These are phyloP conservation scores for Marronus borbonicus DNA, from an alignment of 2,888 invertebrate species.

Conservation along the genomic window DNA sequence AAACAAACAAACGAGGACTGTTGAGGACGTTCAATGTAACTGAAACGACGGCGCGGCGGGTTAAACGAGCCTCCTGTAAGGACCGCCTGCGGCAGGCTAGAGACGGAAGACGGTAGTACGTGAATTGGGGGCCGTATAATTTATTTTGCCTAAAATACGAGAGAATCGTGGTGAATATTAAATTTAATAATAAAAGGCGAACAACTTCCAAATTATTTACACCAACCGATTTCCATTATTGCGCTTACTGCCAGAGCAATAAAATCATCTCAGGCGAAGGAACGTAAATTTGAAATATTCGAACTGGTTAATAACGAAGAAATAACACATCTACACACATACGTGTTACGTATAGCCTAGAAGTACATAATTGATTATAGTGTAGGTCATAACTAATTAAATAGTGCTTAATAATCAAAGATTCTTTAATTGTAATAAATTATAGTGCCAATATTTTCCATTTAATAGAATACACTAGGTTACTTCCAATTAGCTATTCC, in stretches of 20 bases:
- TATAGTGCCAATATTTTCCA: too few species aligned
- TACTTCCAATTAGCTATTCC: too few species aligned
- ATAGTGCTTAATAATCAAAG: too few species aligned
- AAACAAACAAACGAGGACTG: slow-evolving; percentile 29
- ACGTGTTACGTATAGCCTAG: background rate
- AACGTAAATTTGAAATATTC: slow-evolving; percentile 5
- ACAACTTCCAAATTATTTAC: slow-evolving; percentile 46
- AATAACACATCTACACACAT: background rate
- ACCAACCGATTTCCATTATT: slow-evolving; percentile 52
- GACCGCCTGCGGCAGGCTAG: slow-evolving; percentile 8
- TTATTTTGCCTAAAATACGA: slow-evolving; percentile 44
- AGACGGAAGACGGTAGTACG: slow-evolving; percentile 20
- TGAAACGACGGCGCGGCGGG: background rate
- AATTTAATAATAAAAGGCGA: slow-evolving; percentile 46
- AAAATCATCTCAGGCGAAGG: background rate
- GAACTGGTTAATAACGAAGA: slow-evolving; percentile 11
- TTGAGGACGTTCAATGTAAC: slow-evolving; percentile 20
- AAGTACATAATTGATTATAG: too few species aligned
- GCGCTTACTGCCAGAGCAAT: background rate
- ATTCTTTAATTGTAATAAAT: too few species aligned
- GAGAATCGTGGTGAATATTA: slow-evolving; percentile 49
- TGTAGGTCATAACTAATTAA: too few species aligned
- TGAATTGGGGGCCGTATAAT: slow-evolving; percentile 30
- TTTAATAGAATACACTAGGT: too few species aligned
- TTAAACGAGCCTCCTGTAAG: slow-evolving; percentile 11